Base-by-base conservation (phyloP, 2,113 vertebrate species). In the Pelvicachromis taeniatus region DNA sequence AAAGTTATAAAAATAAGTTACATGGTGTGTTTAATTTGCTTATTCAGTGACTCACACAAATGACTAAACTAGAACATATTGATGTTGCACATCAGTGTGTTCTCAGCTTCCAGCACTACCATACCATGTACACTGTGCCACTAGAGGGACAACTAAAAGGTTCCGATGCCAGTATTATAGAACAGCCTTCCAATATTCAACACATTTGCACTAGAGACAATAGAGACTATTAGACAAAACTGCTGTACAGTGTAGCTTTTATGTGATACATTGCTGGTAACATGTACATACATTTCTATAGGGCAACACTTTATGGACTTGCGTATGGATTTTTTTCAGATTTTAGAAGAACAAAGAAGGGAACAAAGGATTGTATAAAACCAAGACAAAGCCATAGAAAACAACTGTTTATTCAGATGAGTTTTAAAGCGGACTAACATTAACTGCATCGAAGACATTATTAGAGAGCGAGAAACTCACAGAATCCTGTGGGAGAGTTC, bases 61-160 rank as follows among this genome's bases (percentile, higher is more conserved):
- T 92, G 77, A 85, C 77, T 85, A 65, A 85, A 79, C 31, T 79
- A 31, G n/a, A 82, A 81, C 55, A 29, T 48, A 29, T 48, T 79
- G 82, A 81, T 80, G 48, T 83, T 58, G 17, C 23, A 55, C 10
- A 45, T 83, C 85, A 83, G 77, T 54, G 80, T 54, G 19, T 42
- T 84, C 77, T 83, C 38, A 53, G 14, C 14, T 81, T 83, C 81
- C 48, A 65, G 59, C 21, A 48, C 29, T 26, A 35, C 42, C 78
- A 63, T 63, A 78, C 23, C 21, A 21, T 80, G 23, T 9, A 77
- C 48, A 56, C 16, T 73, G 53, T 55, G 53, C 21, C 21, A 56
- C 77, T 65, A 55, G 77, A 59, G 29, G 26, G 33, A 29, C 29
- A n/a, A 54, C 38, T 16, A 14, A 52, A 84, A 88, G 52, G 26